Conservation (phyloP, 2,797 vertebrate genomes). For the Atherinosoma microstoma region DNA sequence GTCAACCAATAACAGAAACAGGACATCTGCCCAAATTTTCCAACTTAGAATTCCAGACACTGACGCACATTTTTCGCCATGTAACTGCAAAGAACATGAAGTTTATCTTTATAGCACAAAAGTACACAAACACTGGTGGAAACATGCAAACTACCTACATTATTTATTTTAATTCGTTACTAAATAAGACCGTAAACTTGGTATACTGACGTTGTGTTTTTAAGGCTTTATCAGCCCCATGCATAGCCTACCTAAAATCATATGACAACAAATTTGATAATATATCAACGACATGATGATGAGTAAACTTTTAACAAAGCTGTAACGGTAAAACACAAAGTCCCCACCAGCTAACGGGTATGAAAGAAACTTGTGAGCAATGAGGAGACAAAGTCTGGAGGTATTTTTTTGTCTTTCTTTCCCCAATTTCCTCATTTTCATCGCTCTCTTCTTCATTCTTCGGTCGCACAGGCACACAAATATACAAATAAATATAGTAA, state of each 20-base stretch:
- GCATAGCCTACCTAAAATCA: background rate
- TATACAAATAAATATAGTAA: background rate
- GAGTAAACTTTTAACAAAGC: background rate
- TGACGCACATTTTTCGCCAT: background rate
- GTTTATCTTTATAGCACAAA: background rate
- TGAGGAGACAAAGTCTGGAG: slow-evolving; percentile 5
- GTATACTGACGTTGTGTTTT: background rate
- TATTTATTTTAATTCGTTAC: no score
- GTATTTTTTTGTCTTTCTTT: background rate
- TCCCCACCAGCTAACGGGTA: background rate
- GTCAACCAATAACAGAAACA: background rate
- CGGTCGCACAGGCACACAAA: background rate
- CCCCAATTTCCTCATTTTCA: background rate
- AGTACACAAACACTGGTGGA: background rate
- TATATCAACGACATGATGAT: background rate
- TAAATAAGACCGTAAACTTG: no score
- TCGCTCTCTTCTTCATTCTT: background rate
- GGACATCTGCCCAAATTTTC: background rate
- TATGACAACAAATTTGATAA: background rate
- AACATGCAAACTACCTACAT: background rate
- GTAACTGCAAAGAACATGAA: background rate
- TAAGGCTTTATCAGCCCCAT: background rate
- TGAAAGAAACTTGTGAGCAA: background rate
- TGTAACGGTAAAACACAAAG: background rate
- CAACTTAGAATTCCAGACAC: background rate